Evolutionary conservation across 2,888 invertebrate genomes (phyloP), one percentile per base, ranked within the genome.

Genomic region (Drosophila birchii): DNA sequence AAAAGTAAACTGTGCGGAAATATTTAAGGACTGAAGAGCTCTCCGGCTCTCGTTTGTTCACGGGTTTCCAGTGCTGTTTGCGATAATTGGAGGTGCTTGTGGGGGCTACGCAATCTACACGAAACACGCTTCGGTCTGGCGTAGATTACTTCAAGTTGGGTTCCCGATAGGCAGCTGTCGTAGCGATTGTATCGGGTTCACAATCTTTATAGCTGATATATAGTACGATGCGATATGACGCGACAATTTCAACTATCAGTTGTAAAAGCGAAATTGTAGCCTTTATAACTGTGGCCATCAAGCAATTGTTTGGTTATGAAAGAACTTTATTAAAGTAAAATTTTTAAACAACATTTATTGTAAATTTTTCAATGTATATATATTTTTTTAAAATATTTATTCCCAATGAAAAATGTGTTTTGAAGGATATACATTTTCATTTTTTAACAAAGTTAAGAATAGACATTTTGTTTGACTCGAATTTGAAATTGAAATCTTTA

Each of bases 1-100:
- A 87, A 79, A 89, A 81, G 72, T 59, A 76, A 84, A 84, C 85
- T 79, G 87, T 79, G 85, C 79, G 89, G 89, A 84, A 84, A 84
- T 87, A 84, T 81, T 88, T 85, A 79, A 84, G 85, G 70, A 88
- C 84, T 88, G 71, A 51, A 75, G 58, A 76, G 62, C 64, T 56
- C 51, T 63, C 44, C 45, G 75, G 12, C 32, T 47, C 41, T 75
- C 57, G 57, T 32, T 74, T 76, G 78, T 71, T 66, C 67, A 63
- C 66, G 66, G 44, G n/a, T 38, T 34, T 18, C 51, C 69, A 69
- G 38, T 34, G 70, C 71, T 67, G 70, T 56, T 67, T 55, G 70
- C 57, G 47, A 70, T 41, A 68, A 68, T 68, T 68, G 67, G 41
- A 47, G 45, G 70, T 38, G 23, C 41, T 51, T 18, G 11, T 32